A percentile compares a stretch with the other conserved stretches of the same genome.
These are phyloP conservation scores for Neomonachus schauinslandi DNA, from an alignment of 2,113 vertebrate species.

Conservation along the genomic window DNA sequence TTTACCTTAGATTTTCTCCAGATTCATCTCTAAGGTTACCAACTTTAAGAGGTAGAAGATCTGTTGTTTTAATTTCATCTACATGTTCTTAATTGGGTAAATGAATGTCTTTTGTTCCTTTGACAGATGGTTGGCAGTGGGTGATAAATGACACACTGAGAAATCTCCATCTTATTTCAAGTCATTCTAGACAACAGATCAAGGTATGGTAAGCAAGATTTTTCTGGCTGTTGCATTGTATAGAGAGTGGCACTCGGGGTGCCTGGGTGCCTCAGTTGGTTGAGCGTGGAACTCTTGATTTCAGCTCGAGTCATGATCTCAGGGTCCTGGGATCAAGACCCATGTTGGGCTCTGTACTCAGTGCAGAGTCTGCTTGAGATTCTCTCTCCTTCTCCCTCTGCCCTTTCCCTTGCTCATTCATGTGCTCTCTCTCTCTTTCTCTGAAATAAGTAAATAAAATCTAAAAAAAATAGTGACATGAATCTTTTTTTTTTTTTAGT, in stretches of 20 bases:
- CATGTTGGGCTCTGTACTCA: background rate
- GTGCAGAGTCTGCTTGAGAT: background rate
- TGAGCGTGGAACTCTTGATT: background rate
- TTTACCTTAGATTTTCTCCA: no score
- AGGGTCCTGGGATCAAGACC: background rate
- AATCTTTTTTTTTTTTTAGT: background rate
- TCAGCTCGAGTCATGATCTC: background rate
- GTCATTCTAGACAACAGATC: slow-evolving; percentile 84
- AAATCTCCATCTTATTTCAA: slow-evolving; percentile 89
- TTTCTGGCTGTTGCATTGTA: rapidly evolving
- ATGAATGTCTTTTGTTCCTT: background rate
- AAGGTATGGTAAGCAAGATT: slow-evolving; percentile 85
- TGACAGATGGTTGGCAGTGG: slow-evolving; percentile 93
- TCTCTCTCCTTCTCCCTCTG: rapidly evolving
- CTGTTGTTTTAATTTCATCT: background rate
- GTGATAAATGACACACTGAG: slow-evolving; percentile 94
- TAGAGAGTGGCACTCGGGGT: background rate
- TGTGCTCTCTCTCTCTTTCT: background rate
- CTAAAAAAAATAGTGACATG: background rate
- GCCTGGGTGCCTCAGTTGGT: background rate
- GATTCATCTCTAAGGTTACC: background rate
- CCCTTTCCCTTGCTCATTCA: background rate
- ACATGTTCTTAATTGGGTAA: background rate
- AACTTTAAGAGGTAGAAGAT: background rate
- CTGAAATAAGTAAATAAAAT: background rate